A percentile compares a stretch with the other conserved stretches of the same genome.
phyloP scores from a whole-genome alignment of 2,797 vertebrate genomes.

The Chanos chanos region DNA sequence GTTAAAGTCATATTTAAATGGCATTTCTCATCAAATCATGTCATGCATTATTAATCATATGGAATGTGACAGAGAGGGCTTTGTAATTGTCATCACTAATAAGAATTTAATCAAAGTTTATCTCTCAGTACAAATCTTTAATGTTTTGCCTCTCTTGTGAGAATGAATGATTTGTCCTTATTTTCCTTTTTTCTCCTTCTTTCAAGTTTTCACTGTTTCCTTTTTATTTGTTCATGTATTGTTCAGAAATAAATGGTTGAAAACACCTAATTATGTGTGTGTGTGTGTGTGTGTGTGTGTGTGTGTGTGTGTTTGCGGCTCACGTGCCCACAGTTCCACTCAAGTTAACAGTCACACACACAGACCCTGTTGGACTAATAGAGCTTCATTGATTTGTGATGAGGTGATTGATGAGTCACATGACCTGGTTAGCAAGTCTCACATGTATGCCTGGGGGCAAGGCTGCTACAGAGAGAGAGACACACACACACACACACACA shows the following conservation, averaged over 20 bases:
- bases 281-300: neutral
- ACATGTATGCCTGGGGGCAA: slow-evolving; percentile 5
- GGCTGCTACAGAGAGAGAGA: no score
- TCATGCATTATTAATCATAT: no score
- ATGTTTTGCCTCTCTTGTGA: neutral
- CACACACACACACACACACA: no score
- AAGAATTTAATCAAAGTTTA: neutral
- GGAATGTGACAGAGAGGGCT: neutral
- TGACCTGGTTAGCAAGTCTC: neutral
- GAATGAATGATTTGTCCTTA: neutral
- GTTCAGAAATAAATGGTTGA: neutral
- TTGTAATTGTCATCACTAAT: neutral
- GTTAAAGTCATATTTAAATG: no score
- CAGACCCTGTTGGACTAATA: neutral
- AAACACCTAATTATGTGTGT: neutral
- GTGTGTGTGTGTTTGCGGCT: neutral
- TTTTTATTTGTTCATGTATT: neutral
- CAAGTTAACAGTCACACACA: neutral
- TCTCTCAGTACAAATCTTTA: neutral
- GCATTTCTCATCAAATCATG: no score
- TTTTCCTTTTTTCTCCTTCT: neutral
- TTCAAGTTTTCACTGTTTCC: no score
- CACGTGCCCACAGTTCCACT: neutral
- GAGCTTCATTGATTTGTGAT: neutral
- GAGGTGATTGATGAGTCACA: slow-evolving; percentile 18